Conservation (phyloP, 2,113 vertebrate species). For the Rhinolophus ferrumequinum region DNA sequence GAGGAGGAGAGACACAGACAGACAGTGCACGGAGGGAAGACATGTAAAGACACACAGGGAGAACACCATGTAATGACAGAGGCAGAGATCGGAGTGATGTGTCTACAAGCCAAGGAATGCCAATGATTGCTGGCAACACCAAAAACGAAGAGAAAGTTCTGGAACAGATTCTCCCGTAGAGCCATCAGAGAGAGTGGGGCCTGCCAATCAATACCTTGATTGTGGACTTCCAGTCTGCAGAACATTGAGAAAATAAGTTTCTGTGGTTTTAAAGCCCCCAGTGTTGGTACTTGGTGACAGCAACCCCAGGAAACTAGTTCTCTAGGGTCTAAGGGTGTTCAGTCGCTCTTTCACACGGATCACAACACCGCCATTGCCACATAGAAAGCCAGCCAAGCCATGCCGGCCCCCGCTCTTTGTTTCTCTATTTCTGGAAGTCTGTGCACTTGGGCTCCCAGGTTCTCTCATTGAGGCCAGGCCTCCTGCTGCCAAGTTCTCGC, state of each 20-base stretch:
- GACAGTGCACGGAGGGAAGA: not conserved
- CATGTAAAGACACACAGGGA: not conserved
- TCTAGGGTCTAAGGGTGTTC: not conserved
- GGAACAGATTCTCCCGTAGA: not conserved
- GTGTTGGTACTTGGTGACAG: not conserved
- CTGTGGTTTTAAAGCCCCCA: not conserved
- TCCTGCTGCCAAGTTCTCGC: constrained; percentile 55
- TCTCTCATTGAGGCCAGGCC: constrained; percentile 17
- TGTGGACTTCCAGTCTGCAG: not conserved
- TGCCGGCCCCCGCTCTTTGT: not conserved
- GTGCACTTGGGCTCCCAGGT: not conserved
- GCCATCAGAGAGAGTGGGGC: not conserved
- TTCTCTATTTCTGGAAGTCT: constrained; percentile 11
- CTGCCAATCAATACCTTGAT: not conserved
- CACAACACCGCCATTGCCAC: not conserved
- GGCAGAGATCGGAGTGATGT: not conserved
- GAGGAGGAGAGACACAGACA: not conserved
- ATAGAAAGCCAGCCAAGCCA: not conserved
- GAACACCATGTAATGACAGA: not conserved
- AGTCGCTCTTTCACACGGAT: not conserved
- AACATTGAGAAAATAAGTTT: not conserved
- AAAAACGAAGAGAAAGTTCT: not conserved
- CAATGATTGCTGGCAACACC: fast-evolving
- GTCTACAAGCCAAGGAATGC: fast-evolving
- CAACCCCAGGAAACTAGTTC: not conserved